Base-by-base conservation (phyloP, 2,888 invertebrate genomes). In the Lepeophtheirus nordmannii region DNA sequence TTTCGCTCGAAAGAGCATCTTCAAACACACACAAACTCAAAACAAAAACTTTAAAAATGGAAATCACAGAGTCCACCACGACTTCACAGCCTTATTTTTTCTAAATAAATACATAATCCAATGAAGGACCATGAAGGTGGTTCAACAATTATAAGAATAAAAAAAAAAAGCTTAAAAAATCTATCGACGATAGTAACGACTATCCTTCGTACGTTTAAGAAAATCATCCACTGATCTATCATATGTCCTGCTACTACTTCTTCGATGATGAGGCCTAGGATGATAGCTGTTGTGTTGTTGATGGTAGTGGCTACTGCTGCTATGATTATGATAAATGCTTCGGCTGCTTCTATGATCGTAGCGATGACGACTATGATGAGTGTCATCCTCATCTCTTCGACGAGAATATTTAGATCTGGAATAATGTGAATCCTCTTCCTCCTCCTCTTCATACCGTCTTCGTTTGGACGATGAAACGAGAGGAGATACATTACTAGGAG, bases 151-250 rank as follows among this genome's bases (percentile, higher is more conserved):
- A 30, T 30, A 30, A 30, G 30, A 30, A 30, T 46, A 17, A 46
- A 46, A 14, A 41, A 41, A 41, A 46, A 46, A 46, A 46, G 17
- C 53, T 14, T 14, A 17, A 17, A n/a, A 46, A 17, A 17, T n/a
- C 17, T 58, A 58, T 23, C 58, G 58, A 20, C 58, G 58, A 14
- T 17, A 61, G 22, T n/a, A 37, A 11, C 61, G 22, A 38, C n/a
- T n/a, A 38, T 61, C 23, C n/a, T 37, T n/a, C 12, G 30, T 61
- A n/a, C 39, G 30, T 38, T 38, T 11, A n/a, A 61, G n/a, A 20
- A 61, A 61, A n/a, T 61, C 61, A 61, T 61, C 38, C 1, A 61
- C 61, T n/a, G 61, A 61, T 37, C 61, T 1, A n/a, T 61, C 61
- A 9, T 61, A 61, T n/a, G 30, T 17, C 17, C 53, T 14, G n/a